Conservation (phyloP, 2,888 invertebrate species). For the Epinotia brunnichana region DNA sequence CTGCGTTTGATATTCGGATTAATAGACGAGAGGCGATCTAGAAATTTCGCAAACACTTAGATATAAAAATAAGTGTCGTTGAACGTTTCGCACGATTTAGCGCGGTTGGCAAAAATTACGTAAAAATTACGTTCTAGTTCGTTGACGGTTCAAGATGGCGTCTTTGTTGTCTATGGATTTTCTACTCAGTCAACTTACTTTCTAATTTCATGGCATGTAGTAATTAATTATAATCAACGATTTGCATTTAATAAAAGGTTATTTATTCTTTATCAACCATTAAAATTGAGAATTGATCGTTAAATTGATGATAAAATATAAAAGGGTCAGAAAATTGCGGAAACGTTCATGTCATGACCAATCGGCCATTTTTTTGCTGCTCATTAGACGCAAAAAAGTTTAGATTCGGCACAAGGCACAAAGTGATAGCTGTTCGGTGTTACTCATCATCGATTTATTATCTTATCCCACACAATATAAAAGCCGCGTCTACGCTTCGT, state of each 20-base stretch:
- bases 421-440: neutral
- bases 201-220: conserved; percentile 7
- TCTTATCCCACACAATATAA: neutral
- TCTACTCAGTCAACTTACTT: conserved; percentile 27
- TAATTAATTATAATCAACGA: neutral
- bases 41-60: conserved; percentile 36
- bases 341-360: conserved; percentile 23
- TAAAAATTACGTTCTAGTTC: conserved; percentile 39
- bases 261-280: conserved; percentile 7
- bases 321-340: conserved; percentile 43
- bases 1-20: conserved; percentile 63
- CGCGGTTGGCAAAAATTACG: conserved; percentile 40
- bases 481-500: conserved; percentile 12
- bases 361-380: conserved; percentile 12
- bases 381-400: conserved; percentile 22
- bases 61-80: conserved; percentile 40
- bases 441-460: conserved; percentile 12
- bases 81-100: conserved; percentile 40
- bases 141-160: conserved; percentile 28
- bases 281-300: conserved; percentile 33
- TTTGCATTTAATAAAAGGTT: conserved; percentile 3
- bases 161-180: conserved; percentile 37
- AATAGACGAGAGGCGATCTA: conserved; percentile 58
- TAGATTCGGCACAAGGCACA: conserved; percentile 6
- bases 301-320: conserved; percentile 34